Evolutionary conservation across 2,113 vertebrate genomes (phyloP).

Genomic region (Panthera tigris): DNA sequence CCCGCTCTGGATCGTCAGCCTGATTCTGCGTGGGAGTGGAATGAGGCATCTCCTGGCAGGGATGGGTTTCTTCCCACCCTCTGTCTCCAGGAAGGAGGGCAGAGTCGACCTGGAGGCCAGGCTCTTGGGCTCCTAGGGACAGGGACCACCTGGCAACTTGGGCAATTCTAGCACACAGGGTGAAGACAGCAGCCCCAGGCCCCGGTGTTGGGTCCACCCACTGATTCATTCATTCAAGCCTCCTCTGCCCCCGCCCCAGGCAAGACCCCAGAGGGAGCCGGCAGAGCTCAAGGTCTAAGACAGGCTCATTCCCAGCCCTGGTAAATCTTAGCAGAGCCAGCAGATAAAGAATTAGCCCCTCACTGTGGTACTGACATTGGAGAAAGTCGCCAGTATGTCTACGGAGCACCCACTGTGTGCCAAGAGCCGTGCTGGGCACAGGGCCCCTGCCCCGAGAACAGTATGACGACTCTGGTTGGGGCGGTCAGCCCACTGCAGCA

Average conservation of each 20-base stretch:
- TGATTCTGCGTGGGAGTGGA: fast-evolving
- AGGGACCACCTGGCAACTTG: background rate
- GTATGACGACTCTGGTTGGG: background rate
- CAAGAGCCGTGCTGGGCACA: no score
- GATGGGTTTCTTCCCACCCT: background rate
- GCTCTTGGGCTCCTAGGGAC: background rate
- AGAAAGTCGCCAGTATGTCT: background rate
- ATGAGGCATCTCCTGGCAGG: background rate
- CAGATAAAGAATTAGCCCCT: background rate
- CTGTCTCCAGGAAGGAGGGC: background rate
- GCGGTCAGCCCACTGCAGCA: fast-evolving
- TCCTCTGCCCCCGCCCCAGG: background rate
- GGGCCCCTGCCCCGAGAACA: background rate
- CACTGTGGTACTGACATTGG: background rate
- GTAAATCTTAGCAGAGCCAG: background rate
- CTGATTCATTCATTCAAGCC: background rate
- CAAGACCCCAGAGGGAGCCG: background rate
- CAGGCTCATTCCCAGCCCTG: background rate
- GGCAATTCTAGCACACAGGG: background rate
- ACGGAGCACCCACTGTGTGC: fast-evolving
- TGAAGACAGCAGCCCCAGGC: background rate
- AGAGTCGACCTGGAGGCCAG: background rate
- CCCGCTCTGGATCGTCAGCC: background rate
- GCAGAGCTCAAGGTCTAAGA: background rate
- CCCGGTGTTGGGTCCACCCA: background rate